These are phyloP conservation scores for Sphaeramia orbicularis DNA, from an alignment of 2,797 vertebrate genomes.

Conservation along the genomic window DNA sequence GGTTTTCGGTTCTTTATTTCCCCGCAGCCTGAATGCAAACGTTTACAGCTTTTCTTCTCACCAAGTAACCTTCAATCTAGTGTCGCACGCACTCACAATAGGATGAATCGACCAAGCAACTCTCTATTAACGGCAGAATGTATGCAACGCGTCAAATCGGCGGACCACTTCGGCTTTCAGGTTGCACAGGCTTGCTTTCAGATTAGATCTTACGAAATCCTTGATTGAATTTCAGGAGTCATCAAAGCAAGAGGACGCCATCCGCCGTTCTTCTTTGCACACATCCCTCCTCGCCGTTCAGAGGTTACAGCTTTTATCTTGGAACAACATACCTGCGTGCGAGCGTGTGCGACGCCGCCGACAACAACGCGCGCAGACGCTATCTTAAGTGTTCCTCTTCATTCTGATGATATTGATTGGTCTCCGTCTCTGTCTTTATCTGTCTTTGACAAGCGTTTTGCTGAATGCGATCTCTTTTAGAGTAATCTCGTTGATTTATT, in stretches of 20 bases:
- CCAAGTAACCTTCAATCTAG: constrained; percentile 50
- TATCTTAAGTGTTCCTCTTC: constrained; percentile 27
- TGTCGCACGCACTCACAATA: constrained; percentile 40
- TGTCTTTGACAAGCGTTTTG: constrained; percentile 9
- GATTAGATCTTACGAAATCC: constrained; percentile 53
- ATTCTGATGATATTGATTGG: constrained; percentile 39
- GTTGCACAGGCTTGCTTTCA: constrained; percentile 44
- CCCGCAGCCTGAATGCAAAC: constrained; percentile 36
- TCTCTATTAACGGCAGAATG: constrained; percentile 45
- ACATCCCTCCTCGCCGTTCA: constrained; percentile 7
- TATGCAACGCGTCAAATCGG: constrained; percentile 42
- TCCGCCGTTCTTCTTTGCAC: constrained; percentile 36
- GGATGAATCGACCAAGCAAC: constrained; percentile 45
- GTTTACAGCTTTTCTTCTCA: constrained; percentile 37
- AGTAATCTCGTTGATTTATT: constrained; percentile 44
- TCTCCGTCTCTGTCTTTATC: constrained; percentile 29
- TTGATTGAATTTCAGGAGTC: constrained; percentile 67
- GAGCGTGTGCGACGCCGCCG: constrained; percentile 44
- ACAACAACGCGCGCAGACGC: constrained; percentile 1
- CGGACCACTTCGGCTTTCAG: constrained; percentile 39
- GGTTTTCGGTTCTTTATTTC: constrained; percentile 20
- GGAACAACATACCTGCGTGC: constrained; percentile 54
- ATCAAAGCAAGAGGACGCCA: constrained; percentile 53
- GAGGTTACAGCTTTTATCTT: constrained; percentile 64
- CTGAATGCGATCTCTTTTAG: constrained; percentile 20